Evolutionary conservation across 2,113 vertebrate species (phyloP).

Genomic region (Poicephalus meyeri): DNA sequence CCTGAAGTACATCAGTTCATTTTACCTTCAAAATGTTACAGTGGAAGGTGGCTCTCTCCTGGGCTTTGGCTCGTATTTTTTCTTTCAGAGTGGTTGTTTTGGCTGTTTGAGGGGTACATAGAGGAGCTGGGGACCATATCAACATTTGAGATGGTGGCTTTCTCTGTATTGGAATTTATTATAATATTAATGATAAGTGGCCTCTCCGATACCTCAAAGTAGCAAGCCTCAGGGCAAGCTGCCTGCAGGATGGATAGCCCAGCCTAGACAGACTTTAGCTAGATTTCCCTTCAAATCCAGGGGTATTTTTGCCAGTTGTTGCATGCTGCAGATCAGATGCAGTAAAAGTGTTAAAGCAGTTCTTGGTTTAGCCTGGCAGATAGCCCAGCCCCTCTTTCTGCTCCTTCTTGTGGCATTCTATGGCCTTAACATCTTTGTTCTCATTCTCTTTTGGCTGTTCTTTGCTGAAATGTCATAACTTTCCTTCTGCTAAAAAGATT

Average conservation of each 20-base stretch:
- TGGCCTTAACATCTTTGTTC: not conserved
- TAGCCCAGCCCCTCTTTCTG: not conserved
- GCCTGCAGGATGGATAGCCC: conserved; percentile 53
- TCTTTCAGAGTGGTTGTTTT: not conserved
- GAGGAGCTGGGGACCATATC: not conserved
- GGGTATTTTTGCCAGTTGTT: conserved; percentile 26
- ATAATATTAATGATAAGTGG: conserved; percentile 17
- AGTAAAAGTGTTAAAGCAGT: not conserved
- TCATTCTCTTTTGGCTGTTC: not conserved
- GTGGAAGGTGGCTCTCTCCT: not conserved
- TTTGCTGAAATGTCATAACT: not conserved
- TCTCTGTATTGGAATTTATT: not conserved
- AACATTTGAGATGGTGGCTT: not conserved
- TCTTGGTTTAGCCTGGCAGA: conserved; percentile 26
- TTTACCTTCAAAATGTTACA: not conserved
- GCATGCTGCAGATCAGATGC: conserved; percentile 12
- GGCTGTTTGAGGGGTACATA: not conserved
- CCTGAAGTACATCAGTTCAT: not conserved
- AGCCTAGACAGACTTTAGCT: not conserved
- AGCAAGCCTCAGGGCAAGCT: conserved; percentile 16
- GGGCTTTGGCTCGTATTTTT: not conserved
- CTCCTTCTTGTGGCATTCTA: not conserved
- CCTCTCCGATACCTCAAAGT: conserved; percentile 20
- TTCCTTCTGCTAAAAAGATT: not conserved
- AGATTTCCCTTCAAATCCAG: not conserved